A percentile compares a stretch with the other conserved stretches of the same genome.
Conservation (phyloP, 2,113 vertebrate genomes). For the Aplodontia rufa region DNA sequence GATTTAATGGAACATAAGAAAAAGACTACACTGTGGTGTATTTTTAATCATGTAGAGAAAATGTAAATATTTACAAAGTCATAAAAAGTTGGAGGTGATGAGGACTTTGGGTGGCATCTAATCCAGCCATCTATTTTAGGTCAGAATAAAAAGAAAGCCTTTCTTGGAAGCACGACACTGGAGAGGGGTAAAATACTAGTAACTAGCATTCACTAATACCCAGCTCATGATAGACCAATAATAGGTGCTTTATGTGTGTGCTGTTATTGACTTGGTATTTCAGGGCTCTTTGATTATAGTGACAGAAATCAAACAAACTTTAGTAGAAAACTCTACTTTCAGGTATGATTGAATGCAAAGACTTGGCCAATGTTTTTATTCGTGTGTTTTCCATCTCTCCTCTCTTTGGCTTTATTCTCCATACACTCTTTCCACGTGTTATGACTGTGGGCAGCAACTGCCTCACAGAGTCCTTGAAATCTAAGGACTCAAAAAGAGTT, state of each 20-base stretch:
- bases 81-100: not conserved
- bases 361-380: not conserved
- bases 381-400: not conserved
- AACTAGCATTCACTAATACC: not conserved
- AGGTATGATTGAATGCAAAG: not conserved
- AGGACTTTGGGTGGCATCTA: not conserved
- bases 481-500: not conserved
- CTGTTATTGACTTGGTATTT: not conserved
- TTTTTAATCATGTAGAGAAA: slow-evolving; percentile 13
- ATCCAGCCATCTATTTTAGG: not conserved
- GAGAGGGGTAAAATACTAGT: not conserved
- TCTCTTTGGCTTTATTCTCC: slow-evolving; percentile 11
- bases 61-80: not conserved
- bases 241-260: no score
- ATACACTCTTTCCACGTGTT: not conserved
- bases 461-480: not conserved
- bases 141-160: not conserved
- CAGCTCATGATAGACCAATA: no score
- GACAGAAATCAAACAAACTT: not conserved
- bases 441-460: not conserved
- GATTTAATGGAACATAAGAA: not conserved
- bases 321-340: slow-evolving; percentile 4
- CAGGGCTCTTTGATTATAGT: not conserved
- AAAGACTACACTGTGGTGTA: not conserved
- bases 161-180: not conserved